Conservation (phyloP, 2,888 invertebrate species). For the Yponomeuta plumbellus region DNA sequence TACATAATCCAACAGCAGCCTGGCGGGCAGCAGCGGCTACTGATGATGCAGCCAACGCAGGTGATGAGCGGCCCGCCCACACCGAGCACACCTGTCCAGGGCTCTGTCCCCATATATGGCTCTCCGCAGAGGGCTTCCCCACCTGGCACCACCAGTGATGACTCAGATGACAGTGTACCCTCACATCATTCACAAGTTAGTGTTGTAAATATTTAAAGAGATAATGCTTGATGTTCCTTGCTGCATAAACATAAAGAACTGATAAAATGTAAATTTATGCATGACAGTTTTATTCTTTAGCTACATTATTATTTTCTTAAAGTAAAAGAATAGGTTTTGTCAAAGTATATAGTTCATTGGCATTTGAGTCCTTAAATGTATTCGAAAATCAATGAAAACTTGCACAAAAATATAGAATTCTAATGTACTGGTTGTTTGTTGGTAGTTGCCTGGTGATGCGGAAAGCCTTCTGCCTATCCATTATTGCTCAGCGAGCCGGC, state of each 20-base stretch:
- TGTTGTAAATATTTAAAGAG: conserved; percentile 33
- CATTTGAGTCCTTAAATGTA: conserved; percentile 30
- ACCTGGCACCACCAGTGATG: conserved; percentile 87
- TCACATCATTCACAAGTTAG: conserved; percentile 79
- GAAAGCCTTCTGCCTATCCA: conserved; percentile 79
- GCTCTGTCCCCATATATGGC: conserved; percentile 57
- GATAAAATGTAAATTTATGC: background rate
- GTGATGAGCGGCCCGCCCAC: conserved; percentile 68
- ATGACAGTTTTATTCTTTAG: background rate
- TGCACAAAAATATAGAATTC: conserved; percentile 41
- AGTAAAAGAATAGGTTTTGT: background rate
- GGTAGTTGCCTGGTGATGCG: conserved; percentile 79
- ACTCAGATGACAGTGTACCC: conserved; percentile 87
- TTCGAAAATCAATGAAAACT: conserved; percentile 10
- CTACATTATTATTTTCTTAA: background rate
- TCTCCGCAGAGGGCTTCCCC: conserved; percentile 81
- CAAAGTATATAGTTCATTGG: conserved; percentile 69
- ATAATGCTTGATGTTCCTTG: background rate
- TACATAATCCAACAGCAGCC: conserved; percentile 78
- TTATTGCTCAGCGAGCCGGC: conserved; percentile 79
- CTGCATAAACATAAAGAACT: background rate
- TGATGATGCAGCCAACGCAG: conserved; percentile 74
- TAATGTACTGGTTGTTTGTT: conserved; percentile 76
- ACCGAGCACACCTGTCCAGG: conserved; percentile 55
- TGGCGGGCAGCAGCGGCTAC: conserved; percentile 70